Evolutionary conservation across 2,797 vertebrate genomes (phyloP).

Genomic region (Podarcis lilfordi): DNA sequence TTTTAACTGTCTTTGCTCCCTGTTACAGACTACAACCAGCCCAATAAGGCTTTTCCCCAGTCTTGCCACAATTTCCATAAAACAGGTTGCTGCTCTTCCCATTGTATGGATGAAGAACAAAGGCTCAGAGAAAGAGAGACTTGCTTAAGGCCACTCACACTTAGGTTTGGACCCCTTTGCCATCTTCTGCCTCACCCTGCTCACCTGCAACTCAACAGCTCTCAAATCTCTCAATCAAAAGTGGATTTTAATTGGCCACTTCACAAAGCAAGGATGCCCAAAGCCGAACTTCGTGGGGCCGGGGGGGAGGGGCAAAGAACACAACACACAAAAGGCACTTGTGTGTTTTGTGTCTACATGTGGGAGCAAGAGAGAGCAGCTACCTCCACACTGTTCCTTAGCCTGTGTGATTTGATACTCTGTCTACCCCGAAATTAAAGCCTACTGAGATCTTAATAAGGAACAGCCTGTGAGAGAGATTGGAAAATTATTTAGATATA

Average conservation of each 20-base stretch:
- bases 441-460: slow-evolving; percentile 62
- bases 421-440: slow-evolving; percentile 30
- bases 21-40: not conserved
- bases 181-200: too few relatives aligned
- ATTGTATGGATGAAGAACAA: not conserved
- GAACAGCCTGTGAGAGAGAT: slow-evolving; percentile 24
- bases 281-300: not conserved
- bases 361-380: not conserved
- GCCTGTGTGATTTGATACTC: slow-evolving; percentile 3
- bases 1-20: too few relatives aligned
- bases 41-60: not conserved
- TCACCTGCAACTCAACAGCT: not conserved
- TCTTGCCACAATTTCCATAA: not conserved
- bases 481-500: slow-evolving; percentile 57
- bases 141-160: not conserved
- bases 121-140: too few relatives aligned
- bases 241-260: not conserved
- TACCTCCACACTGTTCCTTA: accelerated
- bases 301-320: not conserved
- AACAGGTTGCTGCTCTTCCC: not conserved
- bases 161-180: too few relatives aligned
- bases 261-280: not conserved
- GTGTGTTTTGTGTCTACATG: accelerated
- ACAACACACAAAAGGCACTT: slow-evolving; percentile 14
- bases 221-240: not conserved